Evolutionary conservation across 1,140 invertebrate genomes (phyloP).

Genomic region (Vanessa atalanta): DNA sequence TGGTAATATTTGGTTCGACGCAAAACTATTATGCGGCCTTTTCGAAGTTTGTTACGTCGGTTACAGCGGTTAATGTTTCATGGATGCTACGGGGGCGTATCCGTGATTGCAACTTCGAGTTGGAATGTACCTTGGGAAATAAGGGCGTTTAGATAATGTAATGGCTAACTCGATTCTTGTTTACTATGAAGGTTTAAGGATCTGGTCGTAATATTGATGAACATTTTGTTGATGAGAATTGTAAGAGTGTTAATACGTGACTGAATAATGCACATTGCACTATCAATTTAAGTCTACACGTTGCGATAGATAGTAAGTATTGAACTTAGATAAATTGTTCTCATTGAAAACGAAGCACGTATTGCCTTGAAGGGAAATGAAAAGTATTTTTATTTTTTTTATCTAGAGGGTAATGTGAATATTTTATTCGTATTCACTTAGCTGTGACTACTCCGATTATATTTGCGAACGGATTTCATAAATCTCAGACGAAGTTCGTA

Average conservation of each 20-base stretch:
- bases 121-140: slow-evolving; percentile 10
- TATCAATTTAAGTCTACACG: slow-evolving; percentile 9
- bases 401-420: slow-evolving; percentile 7
- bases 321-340: slow-evolving; percentile 34
- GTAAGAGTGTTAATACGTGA: background rate
- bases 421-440: slow-evolving; percentile 26
- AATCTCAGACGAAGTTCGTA: slow-evolving; percentile 2
- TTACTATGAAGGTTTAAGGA: background rate
- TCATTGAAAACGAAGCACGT: slow-evolving; percentile 35
- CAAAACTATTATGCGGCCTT: slow-evolving; percentile 43
- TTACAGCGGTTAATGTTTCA: slow-evolving; percentile 40
- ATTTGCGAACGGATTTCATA: slow-evolving; percentile 25
- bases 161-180: background rate
- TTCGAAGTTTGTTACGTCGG: slow-evolving; percentile 36
- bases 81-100: slow-evolving; percentile 39
- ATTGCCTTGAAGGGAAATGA: slow-evolving; percentile 9
- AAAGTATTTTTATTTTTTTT: slow-evolving; percentile 15
- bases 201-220: background rate
- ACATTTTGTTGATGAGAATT: background rate
- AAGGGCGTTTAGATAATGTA: slow-evolving; percentile 3
- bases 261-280: background rate
- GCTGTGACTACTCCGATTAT: slow-evolving; percentile 10
- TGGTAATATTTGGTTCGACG: slow-evolving; percentile 41
- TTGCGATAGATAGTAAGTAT: slow-evolving; percentile 22
- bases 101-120: slow-evolving; percentile 18